Evolutionary conservation across 2,797 vertebrate species (phyloP), one percentile per base, ranked within the genome.

Genomic region (Cetoscarus ocellatus): DNA sequence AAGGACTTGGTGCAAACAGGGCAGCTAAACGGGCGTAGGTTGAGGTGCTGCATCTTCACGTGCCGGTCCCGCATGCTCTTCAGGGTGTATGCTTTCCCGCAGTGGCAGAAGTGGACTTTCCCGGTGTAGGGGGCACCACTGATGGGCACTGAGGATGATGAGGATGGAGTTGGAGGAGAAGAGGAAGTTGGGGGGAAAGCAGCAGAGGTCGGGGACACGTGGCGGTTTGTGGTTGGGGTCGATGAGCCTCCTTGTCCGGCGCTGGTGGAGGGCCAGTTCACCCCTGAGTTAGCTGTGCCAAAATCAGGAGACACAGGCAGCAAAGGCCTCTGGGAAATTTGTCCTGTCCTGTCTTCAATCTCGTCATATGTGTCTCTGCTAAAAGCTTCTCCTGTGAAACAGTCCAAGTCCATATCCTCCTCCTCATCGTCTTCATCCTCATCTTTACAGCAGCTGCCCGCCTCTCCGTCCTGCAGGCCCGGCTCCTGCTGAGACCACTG

Each of bases 31-130:
- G 97, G 97, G 0, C 97, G 95, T 6, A 98, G 92, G 84, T 98
- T 98, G 42, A 98, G 95, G 78, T 98, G 97, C 95, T 98, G 97
- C 97, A 98, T 98, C 86, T 98, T 98, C 58, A 98, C 96, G n/a
- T 98, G 97, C 0, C 97, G 94, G 82, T 98, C 97, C 0, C 97
- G 92, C 97, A 98, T 98, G 79, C 97, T 98, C 91, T 96, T 96
- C 85, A 98, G 94, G 0, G 96, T 96, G 89, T 97, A 98, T 17
- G 96, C 96, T 66, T 98, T 98, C 1, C 97, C 97, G 0, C 97
- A 98, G 91, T 98, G 97, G 84, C 97, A 98, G 87, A 97, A 93
- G 78, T 98, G 97, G 55, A 98, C 95, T 83, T 97, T 97, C 48
- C 95, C 95, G 0, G 91, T 74, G 67, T 94, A 91, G 34, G 94